phyloP scores from a whole-genome alignment of 1,140 invertebrate species.

The Melanaphis sacchari region DNA sequence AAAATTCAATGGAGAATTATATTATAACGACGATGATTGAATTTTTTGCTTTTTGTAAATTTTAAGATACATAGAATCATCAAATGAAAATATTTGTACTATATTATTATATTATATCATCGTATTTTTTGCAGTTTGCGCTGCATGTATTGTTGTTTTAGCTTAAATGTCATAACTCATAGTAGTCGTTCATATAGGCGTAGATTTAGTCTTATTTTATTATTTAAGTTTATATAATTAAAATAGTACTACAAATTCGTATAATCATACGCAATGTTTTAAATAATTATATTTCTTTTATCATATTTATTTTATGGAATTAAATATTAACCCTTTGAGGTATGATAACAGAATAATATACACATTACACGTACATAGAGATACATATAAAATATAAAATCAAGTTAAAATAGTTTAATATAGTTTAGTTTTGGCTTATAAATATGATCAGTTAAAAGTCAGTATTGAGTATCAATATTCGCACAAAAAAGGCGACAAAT shows the following conservation, averaged over 20 bases:
- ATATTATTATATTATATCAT: background rate
- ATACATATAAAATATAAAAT: too few species aligned
- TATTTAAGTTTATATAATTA: background rate
- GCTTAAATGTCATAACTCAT: background rate
- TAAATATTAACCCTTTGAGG: too few species aligned
- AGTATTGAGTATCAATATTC: too few species aligned
- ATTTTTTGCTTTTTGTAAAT: background rate
- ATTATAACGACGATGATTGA: background rate
- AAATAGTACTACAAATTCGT: background rate
- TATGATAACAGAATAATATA: too few species aligned
- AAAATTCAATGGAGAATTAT: background rate
- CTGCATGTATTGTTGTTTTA: background rate
- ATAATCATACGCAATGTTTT: background rate
- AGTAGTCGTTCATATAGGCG: background rate
- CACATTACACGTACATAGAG: too few species aligned
- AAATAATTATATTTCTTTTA: background rate
- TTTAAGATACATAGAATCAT: background rate
- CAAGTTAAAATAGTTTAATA: background rate
- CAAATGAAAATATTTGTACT: background rate
- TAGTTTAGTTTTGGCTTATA: too few species aligned
- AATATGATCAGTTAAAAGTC: too few species aligned
- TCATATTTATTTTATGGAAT: background rate
- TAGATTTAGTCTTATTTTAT: background rate
- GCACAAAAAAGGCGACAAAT: too few species aligned
- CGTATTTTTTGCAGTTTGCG: background rate